A percentile compares a stretch with the other conserved stretches of the same genome.
phyloP scores from a whole-genome alignment of 2,113 vertebrate species.

The Puma concolor region DNA sequence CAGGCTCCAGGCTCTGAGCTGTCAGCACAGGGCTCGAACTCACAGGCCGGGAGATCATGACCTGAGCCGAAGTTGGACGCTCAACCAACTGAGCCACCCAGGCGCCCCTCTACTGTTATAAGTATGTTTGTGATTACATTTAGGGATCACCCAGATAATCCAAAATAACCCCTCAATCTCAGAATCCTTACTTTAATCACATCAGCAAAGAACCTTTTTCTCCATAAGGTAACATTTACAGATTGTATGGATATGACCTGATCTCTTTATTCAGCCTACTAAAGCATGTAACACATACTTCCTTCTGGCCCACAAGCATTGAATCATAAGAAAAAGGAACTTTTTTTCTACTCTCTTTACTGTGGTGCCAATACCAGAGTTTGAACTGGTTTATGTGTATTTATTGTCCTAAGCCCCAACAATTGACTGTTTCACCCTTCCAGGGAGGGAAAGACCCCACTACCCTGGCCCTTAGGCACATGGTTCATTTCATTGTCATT shows the following conservation, averaged over 20 bases:
- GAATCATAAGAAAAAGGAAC: neutral
- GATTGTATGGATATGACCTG: neutral
- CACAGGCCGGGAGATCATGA: too few relatives aligned
- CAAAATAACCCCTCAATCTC: neutral
- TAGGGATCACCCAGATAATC: neutral
- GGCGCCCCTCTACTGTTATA: too few relatives aligned
- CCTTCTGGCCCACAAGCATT: neutral
- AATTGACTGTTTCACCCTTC: neutral
- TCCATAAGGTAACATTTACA: too few relatives aligned
- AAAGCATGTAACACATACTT: neutral
- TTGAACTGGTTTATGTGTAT: neutral
- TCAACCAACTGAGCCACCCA: too few relatives aligned
- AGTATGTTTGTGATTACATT: neutral
- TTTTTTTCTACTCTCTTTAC: neutral
- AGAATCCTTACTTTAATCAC: neutral
- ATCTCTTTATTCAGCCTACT: too few relatives aligned
- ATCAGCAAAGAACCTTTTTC: neutral
- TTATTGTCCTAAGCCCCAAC: neutral
- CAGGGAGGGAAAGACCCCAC: neutral
- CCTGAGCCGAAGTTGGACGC: too few relatives aligned
- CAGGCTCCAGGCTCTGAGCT: too few relatives aligned
- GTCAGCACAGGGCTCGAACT: too few relatives aligned
- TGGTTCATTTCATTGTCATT: neutral
- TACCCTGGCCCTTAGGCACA: too few relatives aligned
- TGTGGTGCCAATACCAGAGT: neutral